Conservation (phyloP, 2,113 vertebrate genomes). For the Lepisosteus osseus region DNA sequence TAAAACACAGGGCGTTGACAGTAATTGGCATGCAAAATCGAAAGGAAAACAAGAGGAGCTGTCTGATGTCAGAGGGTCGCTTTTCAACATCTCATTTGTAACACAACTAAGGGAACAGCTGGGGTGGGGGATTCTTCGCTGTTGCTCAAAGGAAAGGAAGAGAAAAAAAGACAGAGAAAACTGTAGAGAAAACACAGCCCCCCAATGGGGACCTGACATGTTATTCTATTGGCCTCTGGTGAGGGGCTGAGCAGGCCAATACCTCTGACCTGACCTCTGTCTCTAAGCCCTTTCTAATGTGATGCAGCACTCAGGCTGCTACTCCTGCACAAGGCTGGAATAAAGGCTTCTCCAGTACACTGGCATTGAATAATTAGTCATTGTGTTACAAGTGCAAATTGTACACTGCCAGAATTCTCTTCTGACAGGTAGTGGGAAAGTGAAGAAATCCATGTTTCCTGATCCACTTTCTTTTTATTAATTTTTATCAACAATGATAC, state of each 20-base stretch:
- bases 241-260: conserved; percentile 47
- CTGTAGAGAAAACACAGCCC: conserved; percentile 39
- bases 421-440: too few relatives aligned
- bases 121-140: conserved; percentile 35
- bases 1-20: conserved; percentile 40
- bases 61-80: conserved; percentile 59
- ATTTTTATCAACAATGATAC: too few relatives aligned
- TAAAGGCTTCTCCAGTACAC: conserved; percentile 57
- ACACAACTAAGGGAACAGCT: conserved; percentile 70
- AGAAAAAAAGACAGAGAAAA: conserved; percentile 31
- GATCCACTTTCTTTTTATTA: too few relatives aligned
- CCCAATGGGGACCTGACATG: conserved; percentile 56
- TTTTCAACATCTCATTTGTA: conserved; percentile 76
- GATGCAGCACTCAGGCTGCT: conserved; percentile 36
- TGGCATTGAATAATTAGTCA: conserved; percentile 55
- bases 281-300: conserved; percentile 33
- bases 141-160: conserved; percentile 39
- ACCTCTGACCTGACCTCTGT: conserved; percentile 58
- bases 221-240: conserved; percentile 60
- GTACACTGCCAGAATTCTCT: conserved; percentile 24
- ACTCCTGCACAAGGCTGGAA: conserved; percentile 40
- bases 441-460: too few relatives aligned
- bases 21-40: conserved; percentile 56
- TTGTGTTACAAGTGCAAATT: conserved; percentile 41
- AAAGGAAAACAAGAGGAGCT: conserved; percentile 64